Base-by-base conservation (phyloP, 2,797 vertebrate genomes). In the Ispidina lecontei region DNA sequence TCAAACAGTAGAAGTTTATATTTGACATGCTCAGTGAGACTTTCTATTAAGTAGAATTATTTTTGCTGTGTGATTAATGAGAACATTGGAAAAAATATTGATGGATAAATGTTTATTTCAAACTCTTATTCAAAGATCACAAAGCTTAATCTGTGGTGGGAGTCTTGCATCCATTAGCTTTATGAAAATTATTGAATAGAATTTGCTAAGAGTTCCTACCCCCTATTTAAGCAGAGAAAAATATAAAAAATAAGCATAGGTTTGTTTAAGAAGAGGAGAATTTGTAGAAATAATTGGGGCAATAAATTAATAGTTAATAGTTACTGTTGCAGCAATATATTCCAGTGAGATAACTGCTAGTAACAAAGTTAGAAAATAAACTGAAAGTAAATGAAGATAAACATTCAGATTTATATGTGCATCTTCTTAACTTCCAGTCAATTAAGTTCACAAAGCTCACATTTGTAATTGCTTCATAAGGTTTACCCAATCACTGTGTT, bases 331-430 rank as follows among this genome's bases (percentile, higher is more conserved):
- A 87, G 44, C 21, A 83, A 54, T 71, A 67, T 41, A 76, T 60
- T 17, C 21, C 17, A 10, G 19, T 17, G 23, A 88, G 43, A 59
- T 65, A 74, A 74, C 62, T 77, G n/a, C 58, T 47, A 80, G 43
- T 62, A 85, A 83, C 19, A 55, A 75, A 55, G 79, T 51, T 80
- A 46, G 91, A 83, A 83, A 91, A 81, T 44, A 81, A 18, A 9
- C 18, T 85, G 23, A 78, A 89, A 92, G 49, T 58, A 74, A 92
- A 56, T 62, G 39, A 83, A 62, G 25, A 83, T 78, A 80, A 93
- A 87, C 65, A 75, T 87, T 78, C 65, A 55, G 28, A 26, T 85
- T 70, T 89, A 29, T 63, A 58, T 46, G 55, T 59, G 28, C 16
- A 52, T 80, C 21, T 37, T 84, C 64, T 87, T 81, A 83, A 69